Evolutionary conservation across 2,113 vertebrate genomes (phyloP).

Genomic region (Scolopax mira): DNA sequence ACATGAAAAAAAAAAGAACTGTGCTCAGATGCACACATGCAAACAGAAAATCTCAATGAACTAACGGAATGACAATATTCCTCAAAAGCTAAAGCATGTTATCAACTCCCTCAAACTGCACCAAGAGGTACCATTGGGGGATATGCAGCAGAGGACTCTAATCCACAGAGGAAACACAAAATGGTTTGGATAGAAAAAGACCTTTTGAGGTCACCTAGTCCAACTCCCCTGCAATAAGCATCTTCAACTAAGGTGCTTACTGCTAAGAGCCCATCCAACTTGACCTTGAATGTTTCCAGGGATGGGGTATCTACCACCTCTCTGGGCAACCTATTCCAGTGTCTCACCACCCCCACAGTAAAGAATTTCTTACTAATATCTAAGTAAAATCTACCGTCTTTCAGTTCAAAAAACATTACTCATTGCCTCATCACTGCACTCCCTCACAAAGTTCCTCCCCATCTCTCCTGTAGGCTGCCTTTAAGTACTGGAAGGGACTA

Average conservation of each 20-base stretch:
- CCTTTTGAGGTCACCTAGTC: not conserved
- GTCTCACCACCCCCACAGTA: fast-evolving
- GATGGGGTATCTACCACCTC: not conserved
- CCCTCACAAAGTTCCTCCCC: not conserved
- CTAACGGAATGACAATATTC: not conserved
- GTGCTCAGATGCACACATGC: not conserved
- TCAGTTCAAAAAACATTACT: not conserved
- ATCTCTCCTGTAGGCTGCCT: not conserved
- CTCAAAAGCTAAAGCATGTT: not conserved
- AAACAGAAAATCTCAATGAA: not conserved
- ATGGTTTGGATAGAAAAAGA: not conserved
- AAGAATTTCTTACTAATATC: not conserved
- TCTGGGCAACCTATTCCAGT: not conserved
- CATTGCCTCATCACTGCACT: fast-evolving
- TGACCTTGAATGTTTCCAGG: not conserved
- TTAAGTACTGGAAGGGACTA: not conserved
- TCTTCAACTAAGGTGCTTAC: not conserved
- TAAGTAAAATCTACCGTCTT: not conserved
- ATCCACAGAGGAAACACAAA: not conserved
- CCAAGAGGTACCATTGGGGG: not conserved
- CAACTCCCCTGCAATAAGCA: fast-evolving
- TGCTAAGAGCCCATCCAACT: not conserved
- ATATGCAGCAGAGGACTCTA: not conserved
- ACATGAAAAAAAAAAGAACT: not conserved
- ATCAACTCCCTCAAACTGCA: not conserved